Conservation (phyloP, 2,113 vertebrate genomes). For the Caranx melampygus region DNA sequence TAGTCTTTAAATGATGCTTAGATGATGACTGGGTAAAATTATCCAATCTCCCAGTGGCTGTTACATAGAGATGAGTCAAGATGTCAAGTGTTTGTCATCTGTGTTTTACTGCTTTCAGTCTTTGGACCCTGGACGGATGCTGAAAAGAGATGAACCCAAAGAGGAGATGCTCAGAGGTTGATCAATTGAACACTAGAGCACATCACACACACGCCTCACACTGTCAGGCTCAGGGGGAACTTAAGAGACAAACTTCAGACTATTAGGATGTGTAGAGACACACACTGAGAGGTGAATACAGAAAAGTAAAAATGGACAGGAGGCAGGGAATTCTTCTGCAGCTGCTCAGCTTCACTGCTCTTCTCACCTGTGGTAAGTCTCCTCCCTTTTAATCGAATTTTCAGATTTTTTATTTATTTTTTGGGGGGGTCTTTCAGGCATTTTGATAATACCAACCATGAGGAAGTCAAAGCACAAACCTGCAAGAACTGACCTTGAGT, state of each 20-base stretch:
- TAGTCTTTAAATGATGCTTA: not conserved
- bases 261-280: conserved; percentile 57
- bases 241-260: not conserved
- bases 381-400: not conserved
- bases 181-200: conserved; percentile 17
- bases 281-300: conserved; percentile 14
- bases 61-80: conserved; percentile 18
- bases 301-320: conserved; percentile 30
- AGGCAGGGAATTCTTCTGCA: conserved; percentile 58
- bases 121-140: conserved; percentile 76
- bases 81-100: conserved; percentile 48
- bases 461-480: not conserved
- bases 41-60: not conserved
- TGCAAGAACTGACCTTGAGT: not conserved
- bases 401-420: not conserved
- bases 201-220: conserved; percentile 20
- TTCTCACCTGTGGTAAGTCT: conserved; percentile 76
- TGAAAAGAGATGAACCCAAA: conserved; percentile 70
- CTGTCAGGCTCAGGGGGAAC: conserved; percentile 2
- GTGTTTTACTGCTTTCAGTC: conserved; percentile 77
- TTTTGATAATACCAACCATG: no score
- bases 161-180: conserved; percentile 71
- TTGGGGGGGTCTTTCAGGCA: not conserved
- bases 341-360: conserved; percentile 63
- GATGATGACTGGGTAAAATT: not conserved